These are phyloP conservation scores for Loripinus fragilis DNA, from an alignment of 2,888 invertebrate species.

Conservation along the genomic window DNA sequence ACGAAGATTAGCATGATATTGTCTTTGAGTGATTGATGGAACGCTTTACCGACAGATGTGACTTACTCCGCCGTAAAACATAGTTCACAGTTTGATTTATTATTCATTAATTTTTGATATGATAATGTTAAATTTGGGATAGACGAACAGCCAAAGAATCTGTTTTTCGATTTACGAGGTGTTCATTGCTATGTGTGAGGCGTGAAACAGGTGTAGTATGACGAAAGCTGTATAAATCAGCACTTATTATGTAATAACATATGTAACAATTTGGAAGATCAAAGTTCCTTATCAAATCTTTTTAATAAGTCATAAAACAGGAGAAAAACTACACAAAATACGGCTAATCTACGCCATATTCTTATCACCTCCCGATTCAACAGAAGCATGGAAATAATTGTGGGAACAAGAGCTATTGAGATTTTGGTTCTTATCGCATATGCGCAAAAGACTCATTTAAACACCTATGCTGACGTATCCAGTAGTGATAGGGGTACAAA, in stretches of 20 bases:
- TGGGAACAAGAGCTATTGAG: background rate
- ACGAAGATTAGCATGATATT: constrained; percentile 56
- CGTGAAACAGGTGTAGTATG: constrained; percentile 14
- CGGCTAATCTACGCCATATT: background rate
- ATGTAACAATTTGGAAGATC: constrained; percentile 18
- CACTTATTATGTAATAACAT: constrained; percentile 25
- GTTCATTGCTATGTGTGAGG: constrained; percentile 25
- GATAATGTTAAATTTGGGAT: constrained; percentile 43
- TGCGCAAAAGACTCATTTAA: no score
- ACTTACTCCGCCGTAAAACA: constrained; percentile 46
- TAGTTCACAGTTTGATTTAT: constrained; percentile 31
- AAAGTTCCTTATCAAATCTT: constrained; percentile 8
- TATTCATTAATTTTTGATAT: constrained; percentile 35
- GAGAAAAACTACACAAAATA: background rate
- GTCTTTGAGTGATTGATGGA: constrained; percentile 51
- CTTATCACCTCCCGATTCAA: constrained; percentile 7
- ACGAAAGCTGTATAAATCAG: constrained; percentile 15
- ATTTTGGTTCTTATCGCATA: no score
- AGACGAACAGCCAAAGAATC: constrained; percentile 1
- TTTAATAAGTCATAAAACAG: constrained; percentile 13
- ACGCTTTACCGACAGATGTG: constrained; percentile 23
- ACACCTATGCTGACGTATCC: no score
- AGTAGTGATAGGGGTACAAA: no score
- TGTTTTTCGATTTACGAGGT: constrained; percentile 22
- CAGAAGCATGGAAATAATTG: constrained; percentile 14